These are phyloP conservation scores for Hyles vespertilio DNA, from an alignment of 1,140 invertebrate genomes.

Conservation along the genomic window DNA sequence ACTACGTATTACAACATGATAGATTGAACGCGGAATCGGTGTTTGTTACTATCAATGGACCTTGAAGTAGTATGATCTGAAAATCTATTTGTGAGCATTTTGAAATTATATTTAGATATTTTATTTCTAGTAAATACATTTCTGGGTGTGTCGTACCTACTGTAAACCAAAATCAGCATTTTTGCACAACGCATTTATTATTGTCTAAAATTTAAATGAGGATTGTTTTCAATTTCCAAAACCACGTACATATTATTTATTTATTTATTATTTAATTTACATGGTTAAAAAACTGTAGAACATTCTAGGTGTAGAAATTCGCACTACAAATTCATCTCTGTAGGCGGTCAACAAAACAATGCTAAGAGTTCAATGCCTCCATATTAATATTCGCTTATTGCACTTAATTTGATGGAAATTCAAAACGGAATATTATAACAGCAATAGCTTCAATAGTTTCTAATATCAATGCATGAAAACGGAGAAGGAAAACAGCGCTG, in stretches of 20 bases:
- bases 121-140: background rate
- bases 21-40: slow-evolving; percentile 37
- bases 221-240: background rate
- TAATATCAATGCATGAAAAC: slow-evolving; percentile 74
- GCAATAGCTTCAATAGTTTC: slow-evolving; percentile 59
- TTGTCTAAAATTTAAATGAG: background rate
- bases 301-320: no score
- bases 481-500: slow-evolving; percentile 74
- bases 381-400: background rate
- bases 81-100: background rate
- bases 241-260: no score
- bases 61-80: slow-evolving; percentile 20
- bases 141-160: no score
- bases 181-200: background rate
- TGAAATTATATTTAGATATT: slow-evolving; percentile 1
- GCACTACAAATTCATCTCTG: no score
- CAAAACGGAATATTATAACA: slow-evolving; percentile 28
- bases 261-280: no score
- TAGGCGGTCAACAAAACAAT: no score
- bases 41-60: slow-evolving; percentile 17
- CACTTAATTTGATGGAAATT: slow-evolving; percentile 8
- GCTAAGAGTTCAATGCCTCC: background rate
- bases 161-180: background rate
- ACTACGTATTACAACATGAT: slow-evolving; percentile 34
- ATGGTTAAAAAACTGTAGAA: no score